These are phyloP conservation scores for Cabera pusaria DNA, from an alignment of 2,888 invertebrate genomes.

Conservation along the genomic window DNA sequence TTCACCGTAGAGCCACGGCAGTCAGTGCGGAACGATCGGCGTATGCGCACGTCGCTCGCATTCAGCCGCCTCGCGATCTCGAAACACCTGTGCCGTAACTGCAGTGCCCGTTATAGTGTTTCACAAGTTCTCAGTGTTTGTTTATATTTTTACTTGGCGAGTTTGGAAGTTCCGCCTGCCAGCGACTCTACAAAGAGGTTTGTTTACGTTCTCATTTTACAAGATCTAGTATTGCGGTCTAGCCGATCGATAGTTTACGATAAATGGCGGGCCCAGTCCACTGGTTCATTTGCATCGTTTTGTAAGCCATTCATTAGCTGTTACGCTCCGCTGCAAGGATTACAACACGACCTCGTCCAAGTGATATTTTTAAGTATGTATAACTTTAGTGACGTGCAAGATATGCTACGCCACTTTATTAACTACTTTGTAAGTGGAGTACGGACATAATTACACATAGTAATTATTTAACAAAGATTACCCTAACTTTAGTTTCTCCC, in stretches of 20 bases:
- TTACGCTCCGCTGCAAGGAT: slow-evolving; percentile 65
- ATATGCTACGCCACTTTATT: slow-evolving; percentile 19
- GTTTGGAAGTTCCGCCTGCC: slow-evolving; percentile 47
- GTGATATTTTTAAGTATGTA: slow-evolving; percentile 18
- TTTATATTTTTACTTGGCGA: slow-evolving; percentile 59
- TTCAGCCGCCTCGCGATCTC: slow-evolving; percentile 50
- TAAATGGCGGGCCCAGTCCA: slow-evolving; percentile 50
- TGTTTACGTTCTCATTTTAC: slow-evolving; percentile 47
- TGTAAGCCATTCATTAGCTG: slow-evolving; percentile 67
- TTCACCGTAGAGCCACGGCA: slow-evolving; percentile 61
- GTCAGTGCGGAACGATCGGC: slow-evolving; percentile 73
- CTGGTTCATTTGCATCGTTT: slow-evolving; percentile 66
- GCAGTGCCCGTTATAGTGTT: slow-evolving; percentile 75
- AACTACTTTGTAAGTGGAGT: too few species aligned
- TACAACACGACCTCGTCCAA: slow-evolving; percentile 65
- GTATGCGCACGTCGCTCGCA: slow-evolving; percentile 63
- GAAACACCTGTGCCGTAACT: slow-evolving; percentile 59
- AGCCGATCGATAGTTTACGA: slow-evolving; percentile 46
- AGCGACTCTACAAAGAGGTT: slow-evolving; percentile 67
- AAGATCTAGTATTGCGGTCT: slow-evolving; percentile 44
- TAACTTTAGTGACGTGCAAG: slow-evolving; percentile 19
- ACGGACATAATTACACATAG: background rate
- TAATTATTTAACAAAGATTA: too few species aligned
- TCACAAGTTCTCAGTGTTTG: slow-evolving; percentile 68
- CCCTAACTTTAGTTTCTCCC: too few species aligned